phyloP scores from a whole-genome alignment of 2,113 vertebrate genomes.

The Fulmarus glacialis region DNA sequence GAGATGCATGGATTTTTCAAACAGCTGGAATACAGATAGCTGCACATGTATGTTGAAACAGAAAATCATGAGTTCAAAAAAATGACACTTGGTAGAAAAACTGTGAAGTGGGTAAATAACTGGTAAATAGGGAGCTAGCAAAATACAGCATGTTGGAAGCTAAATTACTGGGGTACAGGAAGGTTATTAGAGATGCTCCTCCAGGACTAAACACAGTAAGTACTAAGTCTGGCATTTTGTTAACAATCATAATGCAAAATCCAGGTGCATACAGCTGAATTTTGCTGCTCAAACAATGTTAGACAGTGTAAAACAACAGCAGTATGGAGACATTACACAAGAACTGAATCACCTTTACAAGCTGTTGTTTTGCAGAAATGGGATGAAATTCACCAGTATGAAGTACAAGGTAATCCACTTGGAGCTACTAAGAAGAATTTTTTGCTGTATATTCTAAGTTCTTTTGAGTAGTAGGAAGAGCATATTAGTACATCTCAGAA shows the following conservation, averaged over 20 bases:
- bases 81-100: background rate
- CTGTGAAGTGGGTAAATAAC: background rate
- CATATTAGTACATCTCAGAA: background rate
- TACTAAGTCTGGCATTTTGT: background rate
- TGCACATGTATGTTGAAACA: accelerated
- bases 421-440: background rate
- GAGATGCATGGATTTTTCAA: background rate
- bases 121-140: background rate
- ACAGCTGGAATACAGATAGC: background rate
- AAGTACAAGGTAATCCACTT: background rate
- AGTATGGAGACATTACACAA: background rate
- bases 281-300: background rate
- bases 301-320: background rate
- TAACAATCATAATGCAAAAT: background rate
- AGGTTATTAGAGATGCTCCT: background rate
- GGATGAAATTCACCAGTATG: background rate
- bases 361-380: background rate
- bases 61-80: background rate
- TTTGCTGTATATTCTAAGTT: background rate
- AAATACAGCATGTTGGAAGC: background rate
- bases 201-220: background rate
- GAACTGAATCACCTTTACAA: background rate
- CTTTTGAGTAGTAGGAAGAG: background rate
- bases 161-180: background rate
- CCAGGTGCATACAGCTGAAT: background rate